Base-by-base conservation (phyloP, 2,888 invertebrate species). In the Hypomecis atomaria region DNA sequence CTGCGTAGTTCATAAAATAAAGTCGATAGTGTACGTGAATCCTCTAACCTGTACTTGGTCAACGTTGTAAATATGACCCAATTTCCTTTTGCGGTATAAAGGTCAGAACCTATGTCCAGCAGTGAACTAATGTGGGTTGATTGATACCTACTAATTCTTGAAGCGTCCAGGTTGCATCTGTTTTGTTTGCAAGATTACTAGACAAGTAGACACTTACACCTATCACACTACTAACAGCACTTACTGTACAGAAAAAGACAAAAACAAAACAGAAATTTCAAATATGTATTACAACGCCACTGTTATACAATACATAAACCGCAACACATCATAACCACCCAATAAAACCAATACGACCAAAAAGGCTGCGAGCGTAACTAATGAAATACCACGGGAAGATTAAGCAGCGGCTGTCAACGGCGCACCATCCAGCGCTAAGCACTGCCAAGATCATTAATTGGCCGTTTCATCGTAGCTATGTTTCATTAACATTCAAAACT, bases 361-460 rank as follows among this genome's bases (percentile, higher is more conserved):
- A 82, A 84, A 78, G 78, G 69, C 64, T 78, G 72, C 71, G 80
- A 80, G 80, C 83, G 84, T 88, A 86, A 90, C 86, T 88, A 89
- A 90, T 89, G 87, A 87, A 88, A 86, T 83, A 82, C 83, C 84
- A 72, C 74, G 73, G 74, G 72, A 82, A 88, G 89, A 90, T 90
- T 85, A 89, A 89, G 84, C 84, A 83, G 81, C 69, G 65, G 79
- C 88, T 89, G 90, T 89, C 89, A 83, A 78, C 85, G 79, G 69
- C 65, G 78, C 79, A 77, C 77, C 76, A 79, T 74, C 76, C 78
- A 76, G 72, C 68, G 74, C 77, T 77, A 78, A 78, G 73, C 77
- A 76, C 78, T 82, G 85, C 84, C 87, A 84, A 82, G 81, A 81
- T 81, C 89, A 88, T 89, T 89, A 89, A 90, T 90, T 87, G 89